Base-by-base conservation (phyloP, 2,113 vertebrate genomes). In the Hippolais icterina region DNA sequence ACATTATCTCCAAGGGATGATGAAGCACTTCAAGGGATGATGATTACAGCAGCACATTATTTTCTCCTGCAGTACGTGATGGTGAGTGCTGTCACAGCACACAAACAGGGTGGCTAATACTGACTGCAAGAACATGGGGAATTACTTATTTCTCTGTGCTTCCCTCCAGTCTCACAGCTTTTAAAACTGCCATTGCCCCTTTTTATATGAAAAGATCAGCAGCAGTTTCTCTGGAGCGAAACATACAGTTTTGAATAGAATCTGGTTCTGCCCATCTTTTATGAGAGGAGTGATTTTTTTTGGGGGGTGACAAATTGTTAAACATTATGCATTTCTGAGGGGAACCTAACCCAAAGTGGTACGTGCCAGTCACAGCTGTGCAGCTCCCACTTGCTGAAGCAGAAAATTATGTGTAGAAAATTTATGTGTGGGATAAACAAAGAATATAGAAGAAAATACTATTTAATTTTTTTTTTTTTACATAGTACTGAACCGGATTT, bases 1-100 rank as follows among this genome's bases (percentile, higher is more conserved):
- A 85, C 81, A 54, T 75, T 54, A 78, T 69, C 84, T 95, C 42
- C 63, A 64, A 89, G 54, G 47, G 75, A 91, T 85, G 89, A 95
- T 56, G 84, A 94, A 95, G 74, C 66, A 65, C 82, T 89, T 85
- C 77, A 89, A 79, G 41, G 52, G 63, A 74, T 66, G 87, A 94
- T 87, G 90, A 95, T 92, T 94, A 85, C 33, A 83, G 90, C 82
- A 93, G 75, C 82, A 74, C 75, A 87, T 72, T 19, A 28, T 92
- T 96, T 90, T 88, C 71, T 83, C 44, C 84, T 33, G 41, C 5
- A 57, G 59, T 23, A 52, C 2, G 10, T 66, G 81, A 68, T 15
- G 44, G 74, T 23, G 83, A 91, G 49, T 14, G 79, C 87, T 94
- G 87, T 39, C 85, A 89, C 72, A 74, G 69, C 33, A 88, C 70